phyloP scores from a whole-genome alignment of 2,797 vertebrate genomes.

The Ptychadena robeensis region DNA sequence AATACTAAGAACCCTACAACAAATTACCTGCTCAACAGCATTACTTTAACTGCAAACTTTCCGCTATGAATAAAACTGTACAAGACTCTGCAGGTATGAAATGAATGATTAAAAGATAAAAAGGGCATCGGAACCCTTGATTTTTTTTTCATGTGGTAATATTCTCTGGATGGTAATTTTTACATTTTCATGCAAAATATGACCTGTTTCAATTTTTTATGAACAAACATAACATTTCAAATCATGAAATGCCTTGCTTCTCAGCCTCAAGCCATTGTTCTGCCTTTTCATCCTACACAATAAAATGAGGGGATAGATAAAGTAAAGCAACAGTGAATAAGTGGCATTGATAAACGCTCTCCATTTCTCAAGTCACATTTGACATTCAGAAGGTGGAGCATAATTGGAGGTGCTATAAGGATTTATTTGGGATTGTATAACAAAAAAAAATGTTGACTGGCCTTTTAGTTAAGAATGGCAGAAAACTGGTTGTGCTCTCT shows the following conservation, averaged over 20 bases:
- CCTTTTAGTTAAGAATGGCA: neutral
- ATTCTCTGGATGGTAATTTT: neutral
- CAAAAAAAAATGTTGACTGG: neutral
- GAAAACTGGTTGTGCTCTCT: neutral
- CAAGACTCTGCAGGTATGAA: neutral
- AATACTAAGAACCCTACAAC: neutral
- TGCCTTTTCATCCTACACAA: neutral
- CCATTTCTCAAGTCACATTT: neutral
- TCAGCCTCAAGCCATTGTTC: neutral
- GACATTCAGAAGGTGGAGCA: neutral
- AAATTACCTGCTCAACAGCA: neutral
- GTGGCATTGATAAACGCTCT: slow-evolving; percentile 1
- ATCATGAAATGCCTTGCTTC: neutral
- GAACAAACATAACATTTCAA: neutral
- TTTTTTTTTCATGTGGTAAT: neutral
- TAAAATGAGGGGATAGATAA: neutral
- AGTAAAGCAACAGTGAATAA: neutral
- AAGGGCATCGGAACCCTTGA: neutral
- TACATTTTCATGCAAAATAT: neutral
- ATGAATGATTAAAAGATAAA: neutral
- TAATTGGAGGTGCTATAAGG: neutral
- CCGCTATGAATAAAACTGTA: neutral
- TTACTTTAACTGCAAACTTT: neutral
- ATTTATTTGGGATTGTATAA: neutral
- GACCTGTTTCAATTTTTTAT: neutral